Base-by-base conservation (phyloP, 2,113 vertebrate species). In the Propithecus coquereli region DNA sequence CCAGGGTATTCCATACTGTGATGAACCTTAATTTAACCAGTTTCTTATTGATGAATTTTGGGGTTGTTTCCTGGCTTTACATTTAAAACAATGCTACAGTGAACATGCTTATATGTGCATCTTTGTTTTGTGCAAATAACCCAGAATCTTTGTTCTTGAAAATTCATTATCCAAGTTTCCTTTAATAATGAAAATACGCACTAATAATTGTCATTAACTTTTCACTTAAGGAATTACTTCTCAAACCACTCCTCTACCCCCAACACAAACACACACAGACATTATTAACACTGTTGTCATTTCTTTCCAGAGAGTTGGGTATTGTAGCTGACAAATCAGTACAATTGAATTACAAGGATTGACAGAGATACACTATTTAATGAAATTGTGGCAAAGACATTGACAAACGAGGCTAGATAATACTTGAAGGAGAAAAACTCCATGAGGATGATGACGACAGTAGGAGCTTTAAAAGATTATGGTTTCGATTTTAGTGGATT, bases 401-500 rank as follows among this genome's bases (percentile, higher is more conserved):
- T 92, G 68, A 54, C 79, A 85, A 45, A 81, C 20, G 91, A 82
- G 47, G 27, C 25, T 77, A 47, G 27, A 12, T 91, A 65, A 82
- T 65, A 82, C 45, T 32, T 88, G 30, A 90, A 65, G 18, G 14
- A 87, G 17, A 84, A 94, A 88, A 71, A 27, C 17, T 94, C 37
- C 86, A 37, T 17, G 59, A 73, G 47, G 25, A 30, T 77, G 16
- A 81, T 68, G 37, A 71, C 16, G 92, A 6, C 23, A 94, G 13
- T 43, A 14, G 23, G 11, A 13, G 6, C 52, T 95, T 96, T 89
- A 65, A 80, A 86, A 91, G 32, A 88, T 74, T 63, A 17, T 83
- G 22, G n/a, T 77, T 87, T 96, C 34, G 79, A 22, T 90, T 40
- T 92, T 37, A 86, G 73, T 34, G n/a, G 12, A 47, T 96, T 92